phyloP scores from a whole-genome alignment of 2,113 vertebrate species.

The Galeopterus variegatus region DNA sequence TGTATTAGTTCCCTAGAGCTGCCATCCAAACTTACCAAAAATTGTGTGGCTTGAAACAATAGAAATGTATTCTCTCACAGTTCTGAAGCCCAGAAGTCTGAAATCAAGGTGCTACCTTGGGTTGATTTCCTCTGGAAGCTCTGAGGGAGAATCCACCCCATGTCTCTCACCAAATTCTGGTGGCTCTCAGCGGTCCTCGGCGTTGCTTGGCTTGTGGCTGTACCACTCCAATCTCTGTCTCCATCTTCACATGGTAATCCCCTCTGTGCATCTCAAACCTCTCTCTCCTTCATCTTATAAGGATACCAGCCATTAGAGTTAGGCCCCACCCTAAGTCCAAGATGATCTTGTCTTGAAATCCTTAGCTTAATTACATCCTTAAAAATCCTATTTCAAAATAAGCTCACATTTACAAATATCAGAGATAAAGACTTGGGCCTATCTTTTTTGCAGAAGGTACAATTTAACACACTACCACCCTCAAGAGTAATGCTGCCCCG shows the following conservation, averaged over 20 bases:
- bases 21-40: neutral
- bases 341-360: neutral
- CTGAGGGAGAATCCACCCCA: accelerated
- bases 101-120: neutral
- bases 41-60: neutral
- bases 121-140: neutral
- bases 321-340: neutral
- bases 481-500: neutral
- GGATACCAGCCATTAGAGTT: neutral
- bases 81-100: neutral
- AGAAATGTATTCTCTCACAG: neutral
- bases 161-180: neutral
- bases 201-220: neutral
- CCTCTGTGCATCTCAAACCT: neutral
- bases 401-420: neutral
- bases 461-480: neutral
- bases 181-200: accelerated
- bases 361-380: neutral
- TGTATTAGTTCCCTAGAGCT: neutral
- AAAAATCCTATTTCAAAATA: neutral
- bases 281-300: neutral
- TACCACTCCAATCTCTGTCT: neutral
- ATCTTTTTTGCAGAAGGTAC: neutral
- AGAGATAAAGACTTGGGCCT: neutral
- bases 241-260: neutral